phyloP scores from a whole-genome alignment of 2,888 invertebrate species.

The Lithophane semibrunnea region DNA sequence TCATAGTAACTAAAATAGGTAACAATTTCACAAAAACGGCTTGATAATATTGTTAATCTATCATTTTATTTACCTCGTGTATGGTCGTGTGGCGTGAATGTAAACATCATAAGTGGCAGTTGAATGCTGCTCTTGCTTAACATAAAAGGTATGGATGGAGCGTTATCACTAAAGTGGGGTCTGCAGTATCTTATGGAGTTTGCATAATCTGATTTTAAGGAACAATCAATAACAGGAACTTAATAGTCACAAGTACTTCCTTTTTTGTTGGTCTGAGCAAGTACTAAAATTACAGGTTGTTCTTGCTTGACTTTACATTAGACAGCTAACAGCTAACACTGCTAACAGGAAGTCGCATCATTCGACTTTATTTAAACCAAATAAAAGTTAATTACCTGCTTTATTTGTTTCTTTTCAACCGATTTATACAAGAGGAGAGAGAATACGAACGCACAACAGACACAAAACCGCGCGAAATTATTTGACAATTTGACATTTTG shows the following conservation, averaged over 20 bases:
- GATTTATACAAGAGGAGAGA: not conserved
- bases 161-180: not conserved
- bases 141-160: not conserved
- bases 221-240: not conserved
- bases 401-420: not conserved
- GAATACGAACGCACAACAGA: too few species aligned
- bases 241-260: not conserved
- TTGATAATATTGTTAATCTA: not conserved
- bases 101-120: slow-evolving; percentile 6
- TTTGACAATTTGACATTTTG: not conserved
- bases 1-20: not conserved
- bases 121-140: not conserved
- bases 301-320: not conserved
- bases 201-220: not conserved
- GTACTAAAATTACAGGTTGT: not conserved
- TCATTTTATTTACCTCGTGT: not conserved
- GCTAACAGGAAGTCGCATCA: not conserved
- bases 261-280: too few species aligned
- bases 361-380: not conserved
- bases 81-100: not conserved
- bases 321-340: not conserved
- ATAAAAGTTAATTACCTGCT: slow-evolving; percentile 11
- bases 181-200: too few species aligned
- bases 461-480: slow-evolving; percentile 33
- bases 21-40: not conserved